Evolutionary conservation across 2,113 vertebrate species (phyloP).

Genomic region (Candoia aspera): DNA sequence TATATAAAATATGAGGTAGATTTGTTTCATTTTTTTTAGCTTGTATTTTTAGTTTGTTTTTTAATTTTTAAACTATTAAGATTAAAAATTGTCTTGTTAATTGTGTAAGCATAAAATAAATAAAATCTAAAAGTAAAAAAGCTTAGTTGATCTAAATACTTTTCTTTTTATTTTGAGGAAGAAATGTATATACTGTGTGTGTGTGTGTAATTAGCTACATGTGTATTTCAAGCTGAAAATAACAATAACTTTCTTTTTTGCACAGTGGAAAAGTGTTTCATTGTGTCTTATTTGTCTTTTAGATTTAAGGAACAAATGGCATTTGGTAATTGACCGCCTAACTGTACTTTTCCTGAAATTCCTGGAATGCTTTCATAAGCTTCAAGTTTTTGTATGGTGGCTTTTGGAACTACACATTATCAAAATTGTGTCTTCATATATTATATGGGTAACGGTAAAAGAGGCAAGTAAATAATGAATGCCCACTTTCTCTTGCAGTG

Average conservation of each 20-base stretch:
- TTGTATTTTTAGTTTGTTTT: not conserved
- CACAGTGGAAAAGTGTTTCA: not conserved
- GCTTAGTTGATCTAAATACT: not conserved
- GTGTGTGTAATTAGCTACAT: not conserved
- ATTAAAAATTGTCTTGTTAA: not conserved
- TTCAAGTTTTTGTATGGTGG: conserved; percentile 98
- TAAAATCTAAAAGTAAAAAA: not conserved
- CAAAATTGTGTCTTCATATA: conserved; percentile 95
- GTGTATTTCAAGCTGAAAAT: conserved; percentile 18
- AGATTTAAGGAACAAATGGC: conserved; percentile 97
- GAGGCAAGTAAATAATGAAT: conserved; percentile 80
- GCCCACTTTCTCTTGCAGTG: not conserved
- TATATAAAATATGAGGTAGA: not conserved
- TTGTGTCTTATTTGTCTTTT: conserved; percentile 46
- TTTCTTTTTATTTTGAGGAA: conserved; percentile 10
- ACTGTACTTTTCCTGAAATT: conserved; percentile 96
- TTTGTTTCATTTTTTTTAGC: not conserved
- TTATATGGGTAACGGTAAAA: conserved; percentile 88
- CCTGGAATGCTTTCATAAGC: conserved; percentile 93
- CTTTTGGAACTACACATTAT: conserved; percentile 95
- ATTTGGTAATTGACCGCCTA: conserved; percentile 93
- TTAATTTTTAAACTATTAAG: not conserved
- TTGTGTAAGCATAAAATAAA: not conserved
- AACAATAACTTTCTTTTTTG: conserved; percentile 21
- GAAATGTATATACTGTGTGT: conserved; percentile 8